phyloP scores from a whole-genome alignment of 1,140 invertebrate species.

The Paralvinella palmiformis region DNA sequence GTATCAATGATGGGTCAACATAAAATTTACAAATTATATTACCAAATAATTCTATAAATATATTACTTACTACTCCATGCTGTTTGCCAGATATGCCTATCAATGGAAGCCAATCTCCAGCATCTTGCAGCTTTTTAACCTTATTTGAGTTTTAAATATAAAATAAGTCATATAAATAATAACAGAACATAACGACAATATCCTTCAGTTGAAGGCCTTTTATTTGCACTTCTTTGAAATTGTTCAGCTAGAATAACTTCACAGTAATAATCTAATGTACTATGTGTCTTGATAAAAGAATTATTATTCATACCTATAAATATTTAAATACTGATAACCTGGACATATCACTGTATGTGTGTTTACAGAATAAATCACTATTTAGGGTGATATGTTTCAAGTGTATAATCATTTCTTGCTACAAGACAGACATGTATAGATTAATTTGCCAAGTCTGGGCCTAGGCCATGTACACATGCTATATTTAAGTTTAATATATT shows the following conservation, averaged over 20 bases:
- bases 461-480: too few species aligned
- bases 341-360: too few species aligned
- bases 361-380: too few species aligned
- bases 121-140: constrained; percentile 27
- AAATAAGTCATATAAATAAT: neutral
- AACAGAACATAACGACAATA: neutral
- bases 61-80: constrained; percentile 28
- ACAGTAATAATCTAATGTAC: constrained; percentile 1
- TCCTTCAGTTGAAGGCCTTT: neutral
- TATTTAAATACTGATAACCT: too few species aligned
- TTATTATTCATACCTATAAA: too few species aligned
- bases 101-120: constrained; percentile 30
- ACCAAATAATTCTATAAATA: neutral
- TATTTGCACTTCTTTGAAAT: neutral
- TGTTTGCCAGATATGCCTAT: constrained; percentile 23
- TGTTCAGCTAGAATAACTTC: neutral
- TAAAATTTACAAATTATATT: neutral
- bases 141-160: constrained; percentile 17
- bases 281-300: too few species aligned
- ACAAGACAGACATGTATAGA: too few species aligned
- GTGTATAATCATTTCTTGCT: too few species aligned
- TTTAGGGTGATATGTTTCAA: too few species aligned
- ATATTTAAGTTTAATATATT: too few species aligned
- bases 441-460: too few species aligned
- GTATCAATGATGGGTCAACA: neutral